Conservation (phyloP, 2,888 invertebrate genomes). For the Oscheius myriophilus region DNA sequence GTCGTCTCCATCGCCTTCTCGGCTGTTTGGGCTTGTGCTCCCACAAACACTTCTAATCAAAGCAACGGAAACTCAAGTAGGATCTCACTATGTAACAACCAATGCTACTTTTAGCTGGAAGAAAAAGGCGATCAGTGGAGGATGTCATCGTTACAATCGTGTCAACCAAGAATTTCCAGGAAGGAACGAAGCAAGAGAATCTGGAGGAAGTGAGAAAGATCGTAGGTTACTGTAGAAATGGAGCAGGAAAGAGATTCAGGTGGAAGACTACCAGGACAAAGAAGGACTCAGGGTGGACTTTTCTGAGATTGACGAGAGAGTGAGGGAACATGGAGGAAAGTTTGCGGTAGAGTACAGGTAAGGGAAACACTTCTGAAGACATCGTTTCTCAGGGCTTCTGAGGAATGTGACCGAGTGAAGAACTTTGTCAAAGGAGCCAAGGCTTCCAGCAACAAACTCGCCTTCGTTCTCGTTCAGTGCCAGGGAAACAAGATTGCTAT, state of each 20-base stretch:
- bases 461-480: slow-evolving; percentile 12
- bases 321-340: slow-evolving; percentile 13
- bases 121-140: slow-evolving; percentile 14
- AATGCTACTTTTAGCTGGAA: background rate
- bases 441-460: slow-evolving; percentile 3
- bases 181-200: slow-evolving; percentile 11
- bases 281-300: slow-evolving; percentile 18
- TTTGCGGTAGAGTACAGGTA: slow-evolving; percentile 21
- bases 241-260: background rate
- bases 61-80: too few species aligned
- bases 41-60: too few species aligned
- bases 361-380: background rate
- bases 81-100: too few species aligned
- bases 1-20: too few species aligned
- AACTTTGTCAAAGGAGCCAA: slow-evolving; percentile 23
- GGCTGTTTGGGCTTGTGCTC: too few species aligned
- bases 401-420: slow-evolving; percentile 23
- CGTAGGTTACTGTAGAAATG: background rate
- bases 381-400: background rate
- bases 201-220: slow-evolving; percentile 1
- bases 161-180: slow-evolving; percentile 8
- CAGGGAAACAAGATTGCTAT: too few species aligned
- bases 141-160: slow-evolving; percentile 16
- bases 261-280: slow-evolving; percentile 13
- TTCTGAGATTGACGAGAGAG: slow-evolving; percentile 15